Conservation (phyloP, 92 coral and sea anemone genomes). For the Plumapathes pennacea region DNA sequence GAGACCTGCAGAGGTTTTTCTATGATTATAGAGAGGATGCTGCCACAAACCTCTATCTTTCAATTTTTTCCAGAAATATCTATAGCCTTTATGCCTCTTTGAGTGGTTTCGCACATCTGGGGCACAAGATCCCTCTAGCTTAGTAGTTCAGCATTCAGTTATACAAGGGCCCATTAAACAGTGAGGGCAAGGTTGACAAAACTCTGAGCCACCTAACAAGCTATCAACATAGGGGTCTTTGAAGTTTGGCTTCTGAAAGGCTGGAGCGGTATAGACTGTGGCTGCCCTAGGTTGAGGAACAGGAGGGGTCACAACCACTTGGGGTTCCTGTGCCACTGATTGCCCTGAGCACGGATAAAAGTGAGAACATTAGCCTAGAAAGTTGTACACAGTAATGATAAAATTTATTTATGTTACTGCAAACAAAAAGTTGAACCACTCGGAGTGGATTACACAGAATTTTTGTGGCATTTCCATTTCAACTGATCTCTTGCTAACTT, state of each 20-base stretch:
- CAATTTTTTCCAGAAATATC: slow-evolving; percentile 4
- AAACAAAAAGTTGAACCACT: too few relatives aligned
- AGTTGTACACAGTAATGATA: too few relatives aligned
- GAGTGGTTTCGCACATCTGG: not conserved
- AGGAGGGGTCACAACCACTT: too few relatives aligned
- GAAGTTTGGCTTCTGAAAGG: not conserved
- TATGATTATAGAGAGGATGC: not conserved
- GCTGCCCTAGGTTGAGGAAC: too few relatives aligned
- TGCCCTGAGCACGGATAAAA: too few relatives aligned
- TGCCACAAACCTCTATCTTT: slow-evolving; percentile 19
- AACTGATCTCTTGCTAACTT: too few relatives aligned
- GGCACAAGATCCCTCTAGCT: slow-evolving; percentile 12
- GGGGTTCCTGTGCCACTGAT: too few relatives aligned
- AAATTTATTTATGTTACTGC: too few relatives aligned
- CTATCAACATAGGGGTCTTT: slow-evolving; percentile 6
- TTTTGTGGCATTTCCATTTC: too few relatives aligned
- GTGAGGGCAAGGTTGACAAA: slow-evolving; percentile 5
- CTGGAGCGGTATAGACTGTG: not conserved
- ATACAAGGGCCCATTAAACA: slow-evolving; percentile 21
- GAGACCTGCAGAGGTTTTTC: slow-evolving; percentile 8
- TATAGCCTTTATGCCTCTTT: slow-evolving; percentile 1
- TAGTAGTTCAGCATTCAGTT: slow-evolving; percentile 4
- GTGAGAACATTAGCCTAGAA: too few relatives aligned
- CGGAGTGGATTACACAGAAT: too few relatives aligned
- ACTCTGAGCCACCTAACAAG: slow-evolving; percentile 5